phyloP scores from a whole-genome alignment of 2,888 invertebrate genomes.

The Drosophila diplacantha region DNA sequence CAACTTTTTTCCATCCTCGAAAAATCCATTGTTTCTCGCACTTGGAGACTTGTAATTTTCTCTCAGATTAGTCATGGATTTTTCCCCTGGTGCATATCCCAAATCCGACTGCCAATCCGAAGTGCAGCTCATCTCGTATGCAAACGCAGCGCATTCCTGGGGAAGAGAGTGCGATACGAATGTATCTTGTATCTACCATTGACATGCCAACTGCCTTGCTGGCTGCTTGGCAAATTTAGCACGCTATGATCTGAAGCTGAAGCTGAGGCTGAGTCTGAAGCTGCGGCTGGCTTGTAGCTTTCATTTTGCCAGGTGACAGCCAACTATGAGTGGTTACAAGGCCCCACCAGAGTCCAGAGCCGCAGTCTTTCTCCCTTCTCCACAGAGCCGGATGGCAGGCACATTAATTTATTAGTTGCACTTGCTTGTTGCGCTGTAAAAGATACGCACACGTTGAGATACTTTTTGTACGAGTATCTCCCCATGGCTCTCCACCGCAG shows the following conservation, averaged over 20 bases:
- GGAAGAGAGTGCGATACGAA: constrained; percentile 23
- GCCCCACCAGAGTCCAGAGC: constrained; percentile 14
- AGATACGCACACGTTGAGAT: constrained; percentile 59
- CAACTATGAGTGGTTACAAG: constrained; percentile 52
- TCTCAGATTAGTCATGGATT: not conserved
- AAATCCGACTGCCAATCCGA: constrained; percentile 13
- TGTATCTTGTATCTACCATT: constrained; percentile 41
- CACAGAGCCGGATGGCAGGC: constrained; percentile 48
- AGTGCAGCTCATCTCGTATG: constrained; percentile 61
- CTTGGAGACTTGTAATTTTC: not conserved
- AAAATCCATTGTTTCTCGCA: not conserved
- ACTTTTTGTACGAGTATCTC: constrained; percentile 27
- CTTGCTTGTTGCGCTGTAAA: constrained; percentile 61
- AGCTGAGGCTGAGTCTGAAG: constrained; percentile 12
- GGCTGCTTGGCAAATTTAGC: constrained; percentile 64
- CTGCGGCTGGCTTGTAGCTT: constrained; percentile 46
- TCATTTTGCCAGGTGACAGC: constrained; percentile 66
- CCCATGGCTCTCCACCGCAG: constrained; percentile 15
- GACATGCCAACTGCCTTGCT: constrained; percentile 42
- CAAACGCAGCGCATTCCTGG: constrained; percentile 54
- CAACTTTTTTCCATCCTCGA: not conserved
- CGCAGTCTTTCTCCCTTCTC: constrained; percentile 17
- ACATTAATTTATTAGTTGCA: constrained; percentile 72
- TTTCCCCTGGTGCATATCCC: not conserved
- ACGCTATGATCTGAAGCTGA: constrained; percentile 50